A percentile compares a stretch with the other conserved stretches of the same genome.
Conservation (phyloP, 2,888 invertebrate species). For the Scotopteryx bipunctaria region DNA sequence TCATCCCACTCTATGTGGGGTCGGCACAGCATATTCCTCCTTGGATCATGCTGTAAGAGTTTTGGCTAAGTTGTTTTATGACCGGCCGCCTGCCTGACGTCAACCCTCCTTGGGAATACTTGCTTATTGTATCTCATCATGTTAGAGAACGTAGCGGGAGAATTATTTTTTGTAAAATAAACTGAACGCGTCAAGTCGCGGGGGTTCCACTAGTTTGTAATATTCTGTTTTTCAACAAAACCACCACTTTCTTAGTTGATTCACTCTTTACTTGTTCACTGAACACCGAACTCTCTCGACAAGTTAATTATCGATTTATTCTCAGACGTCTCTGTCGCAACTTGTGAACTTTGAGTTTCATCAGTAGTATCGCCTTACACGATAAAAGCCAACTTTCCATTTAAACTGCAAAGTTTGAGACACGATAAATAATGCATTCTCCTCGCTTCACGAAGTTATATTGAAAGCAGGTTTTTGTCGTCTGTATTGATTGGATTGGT, state of each 20-base stretch:
- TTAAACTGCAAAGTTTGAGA: slow-evolving; percentile 24
- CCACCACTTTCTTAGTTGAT: not conserved
- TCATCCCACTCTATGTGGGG: too few species aligned
- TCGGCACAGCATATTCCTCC: too few species aligned
- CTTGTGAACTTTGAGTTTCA: slow-evolving; percentile 16
- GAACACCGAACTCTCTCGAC: not conserved
- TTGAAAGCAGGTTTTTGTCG: slow-evolving; percentile 2
- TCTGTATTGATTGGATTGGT: not conserved
- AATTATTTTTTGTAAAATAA: too few species aligned
- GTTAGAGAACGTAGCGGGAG: too few species aligned
- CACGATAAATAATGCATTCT: slow-evolving; percentile 32
- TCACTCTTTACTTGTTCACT: not conserved
- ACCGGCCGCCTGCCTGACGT: too few species aligned
- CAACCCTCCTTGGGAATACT: too few species aligned
- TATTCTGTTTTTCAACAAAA: too few species aligned
- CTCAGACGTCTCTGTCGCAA: slow-evolving; percentile 5
- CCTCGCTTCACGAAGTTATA: slow-evolving; percentile 1
- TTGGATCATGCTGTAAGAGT: too few species aligned
- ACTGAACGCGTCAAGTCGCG: too few species aligned
- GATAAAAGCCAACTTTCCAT: slow-evolving; percentile 33
- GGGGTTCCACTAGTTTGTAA: too few species aligned
- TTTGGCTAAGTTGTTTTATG: too few species aligned
- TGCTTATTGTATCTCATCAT: too few species aligned
- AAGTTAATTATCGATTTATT: slow-evolving; percentile 19
- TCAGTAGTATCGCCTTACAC: slow-evolving; percentile 34